Base-by-base conservation (phyloP, 2,113 vertebrate species). In the Hyperopisus bebe region DNA sequence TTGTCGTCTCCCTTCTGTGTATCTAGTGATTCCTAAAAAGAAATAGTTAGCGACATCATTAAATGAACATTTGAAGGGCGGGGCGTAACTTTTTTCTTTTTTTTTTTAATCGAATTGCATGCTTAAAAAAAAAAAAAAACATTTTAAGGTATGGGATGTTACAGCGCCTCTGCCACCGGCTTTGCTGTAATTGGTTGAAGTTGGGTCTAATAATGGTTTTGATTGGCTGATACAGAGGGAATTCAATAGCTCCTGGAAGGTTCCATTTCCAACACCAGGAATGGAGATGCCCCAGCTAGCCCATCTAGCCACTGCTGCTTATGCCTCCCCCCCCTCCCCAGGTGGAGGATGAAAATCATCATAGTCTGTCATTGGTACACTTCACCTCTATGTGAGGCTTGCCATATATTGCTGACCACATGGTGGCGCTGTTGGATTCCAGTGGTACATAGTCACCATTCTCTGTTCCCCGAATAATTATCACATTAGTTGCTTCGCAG, bases 61-160 rank as follows among this genome's bases (percentile, higher is more conserved):
- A 92, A 92, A 89, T 92, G 55, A 89, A 91, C 6, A 19, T 90
- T 42, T 15, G 92, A 89, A 92, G 91, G 91, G 39, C 88, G 86
- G 90, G 90, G 92, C 46, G 70, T 91, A 90, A 92, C 91, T 93
- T 93, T 93, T 92, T 93, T 85, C 62, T 93, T 92, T 93, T 94
- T 96, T 95, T 95, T 95, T 90, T 94, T 93, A 92, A 92, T 66
- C 74, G 74, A 89, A 89, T 89, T 94, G 95, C 95, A 94, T 95
- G 93, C 58, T 91, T 93, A 21, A 91, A 84, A 90, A 92, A 24
- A 21, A 83, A 24, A 48, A 13, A 24, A 83, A 44, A 46, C 46
- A 4, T n/a, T 21, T 31, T 17, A 51, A 15, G 87, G 21, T 88
- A 42, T 17, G 39, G 8, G 21, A 27, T 83, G 48, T 9, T 77